phyloP scores from a whole-genome alignment of 2,113 vertebrate genomes.

The Ondatra zibethicus region DNA sequence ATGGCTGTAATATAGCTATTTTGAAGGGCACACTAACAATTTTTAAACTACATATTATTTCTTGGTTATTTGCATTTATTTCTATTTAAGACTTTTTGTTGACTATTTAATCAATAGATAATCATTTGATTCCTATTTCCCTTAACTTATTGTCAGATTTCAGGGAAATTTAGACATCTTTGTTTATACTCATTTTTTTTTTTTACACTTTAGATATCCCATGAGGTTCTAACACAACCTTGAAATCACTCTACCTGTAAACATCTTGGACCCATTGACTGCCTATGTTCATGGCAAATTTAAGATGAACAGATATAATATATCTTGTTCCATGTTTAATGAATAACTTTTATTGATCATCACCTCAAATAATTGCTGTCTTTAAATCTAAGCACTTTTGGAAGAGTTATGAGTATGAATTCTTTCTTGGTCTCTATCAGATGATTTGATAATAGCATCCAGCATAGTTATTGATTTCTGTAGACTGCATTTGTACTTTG shows the following conservation, averaged over 20 bases:
- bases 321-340: background rate
- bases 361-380: background rate
- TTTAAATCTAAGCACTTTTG: background rate
- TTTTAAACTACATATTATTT: no score
- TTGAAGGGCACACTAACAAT: no score
- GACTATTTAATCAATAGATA: background rate
- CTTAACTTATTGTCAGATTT: background rate
- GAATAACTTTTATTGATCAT: background rate
- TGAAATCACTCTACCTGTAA: no score
- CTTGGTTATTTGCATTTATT: no score
- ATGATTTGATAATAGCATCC: background rate
- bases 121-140: background rate
- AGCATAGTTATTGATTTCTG: background rate
- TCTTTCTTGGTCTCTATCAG: background rate
- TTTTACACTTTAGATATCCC: background rate
- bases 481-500: background rate
- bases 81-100: background rate
- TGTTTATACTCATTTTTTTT: background rate
- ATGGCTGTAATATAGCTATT: background rate
- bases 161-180: background rate
- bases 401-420: no score
- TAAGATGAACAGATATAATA: background rate
- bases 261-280: background rate
- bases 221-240: background rate
- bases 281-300: background rate